Evolutionary conservation across 1,140 invertebrate genomes (phyloP), one percentile per base, ranked within the genome.

Genomic region (Bombus difficillimus): DNA sequence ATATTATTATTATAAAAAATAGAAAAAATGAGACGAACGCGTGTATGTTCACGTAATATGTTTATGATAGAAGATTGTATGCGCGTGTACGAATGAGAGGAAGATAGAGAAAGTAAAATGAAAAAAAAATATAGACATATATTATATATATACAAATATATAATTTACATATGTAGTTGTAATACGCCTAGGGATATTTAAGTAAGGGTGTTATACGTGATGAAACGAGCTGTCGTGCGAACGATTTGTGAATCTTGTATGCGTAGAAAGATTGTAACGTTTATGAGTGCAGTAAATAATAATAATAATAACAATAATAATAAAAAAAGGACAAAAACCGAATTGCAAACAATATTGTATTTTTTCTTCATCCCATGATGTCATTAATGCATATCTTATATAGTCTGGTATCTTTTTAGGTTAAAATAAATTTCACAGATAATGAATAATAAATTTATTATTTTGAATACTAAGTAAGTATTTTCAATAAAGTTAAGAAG

Each of bases 241-340:
- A 85, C 92, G 92, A 91, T 91, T 86, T 92, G 86, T 88, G 89
- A 92, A 83, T 91, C 89, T 87, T 92, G 92, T 92, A 91, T 90
- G 92, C 91, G 85, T 92, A 93, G 85, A 88, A 90, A 90, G 93
- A 90, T 92, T 94, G 91, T 94, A 94, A 92, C 85, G 89, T 94
- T 95, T 94, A 93, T 93, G 92, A 95, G 93, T 93, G 92, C 75
- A 87, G 83, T 76, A 92, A 95, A 59, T 3, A 64, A 93, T 92
- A 93, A 92, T 93, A 91, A 64, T 28, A 78, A 78, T 1, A 25
- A 71, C 39, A 66, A 59, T 41, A 64, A 59, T 41, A 64, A 59
- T 18, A 79, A 47, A 78, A 79, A 85, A 85, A 74, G 47, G 6
- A n/a, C 32, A 41, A 72, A 84, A 79, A 78, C 53, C 39, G 22